Conservation (phyloP, 2,797 vertebrate genomes). For the Hypotaenidia okinawae region DNA sequence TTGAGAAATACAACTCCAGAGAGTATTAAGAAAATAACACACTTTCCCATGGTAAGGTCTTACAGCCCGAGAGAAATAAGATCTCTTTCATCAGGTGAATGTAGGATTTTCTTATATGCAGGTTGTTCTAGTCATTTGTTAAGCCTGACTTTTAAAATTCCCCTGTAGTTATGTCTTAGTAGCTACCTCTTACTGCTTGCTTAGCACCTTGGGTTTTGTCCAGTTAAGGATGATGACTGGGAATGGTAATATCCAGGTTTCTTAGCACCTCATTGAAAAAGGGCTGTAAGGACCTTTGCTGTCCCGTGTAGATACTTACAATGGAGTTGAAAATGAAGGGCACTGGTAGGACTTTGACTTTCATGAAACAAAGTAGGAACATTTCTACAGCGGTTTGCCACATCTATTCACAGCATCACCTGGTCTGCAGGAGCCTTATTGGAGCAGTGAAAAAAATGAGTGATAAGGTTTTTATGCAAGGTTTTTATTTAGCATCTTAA, state of each 20-base stretch:
- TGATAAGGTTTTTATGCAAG: not conserved
- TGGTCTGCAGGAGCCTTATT: not conserved
- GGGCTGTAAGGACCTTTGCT: not conserved
- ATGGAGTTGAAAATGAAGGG: not conserved
- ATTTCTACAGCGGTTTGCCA: not conserved
- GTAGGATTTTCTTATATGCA: not conserved
- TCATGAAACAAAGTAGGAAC: not conserved
- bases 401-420: not conserved
- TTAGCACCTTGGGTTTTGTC: slow-evolving; percentile 1
- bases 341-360: not conserved
- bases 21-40: slow-evolving; percentile 27
- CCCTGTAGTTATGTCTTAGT: not conserved
- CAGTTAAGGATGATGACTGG: not conserved
- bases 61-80: not conserved
- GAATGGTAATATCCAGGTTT: not conserved
- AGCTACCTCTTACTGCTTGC: not conserved
- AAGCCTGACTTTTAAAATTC: not conserved
- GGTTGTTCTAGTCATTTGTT: slow-evolving; percentile 28
- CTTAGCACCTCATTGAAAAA: not conserved
- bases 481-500: not conserved
- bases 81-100: slow-evolving; percentile 19
- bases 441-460: not conserved
- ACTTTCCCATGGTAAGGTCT: not conserved
- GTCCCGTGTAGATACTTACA: not conserved
- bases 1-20: not conserved